These are phyloP conservation scores for Gallinago paraguaiae DNA, from an alignment of 2,113 vertebrate genomes.

Conservation along the genomic window DNA sequence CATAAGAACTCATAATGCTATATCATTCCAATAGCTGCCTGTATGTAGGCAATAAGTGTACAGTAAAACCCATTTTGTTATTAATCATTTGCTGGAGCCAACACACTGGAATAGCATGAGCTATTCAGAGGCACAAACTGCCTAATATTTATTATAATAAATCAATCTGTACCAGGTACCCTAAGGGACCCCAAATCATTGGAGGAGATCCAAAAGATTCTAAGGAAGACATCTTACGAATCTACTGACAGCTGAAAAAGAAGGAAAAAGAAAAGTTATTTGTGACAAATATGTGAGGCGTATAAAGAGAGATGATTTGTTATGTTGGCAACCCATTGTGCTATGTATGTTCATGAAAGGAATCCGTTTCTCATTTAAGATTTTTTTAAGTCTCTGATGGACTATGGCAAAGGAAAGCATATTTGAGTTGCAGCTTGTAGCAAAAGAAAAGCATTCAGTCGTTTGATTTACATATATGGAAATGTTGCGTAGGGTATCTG, in stretches of 20 bases:
- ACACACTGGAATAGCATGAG: neutral
- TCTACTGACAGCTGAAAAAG: neutral
- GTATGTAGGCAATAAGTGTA: constrained; percentile 47
- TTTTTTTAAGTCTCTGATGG: neutral
- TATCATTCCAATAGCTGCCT: constrained; percentile 52
- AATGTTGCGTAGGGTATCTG: neutral
- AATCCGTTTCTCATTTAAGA: neutral
- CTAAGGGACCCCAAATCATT: neutral
- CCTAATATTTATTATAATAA: constrained; percentile 55
- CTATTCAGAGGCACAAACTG: constrained; percentile 16
- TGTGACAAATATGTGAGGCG: neutral
- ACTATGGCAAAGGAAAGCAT: neutral
- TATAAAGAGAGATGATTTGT: constrained; percentile 5
- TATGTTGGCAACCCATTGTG: neutral
- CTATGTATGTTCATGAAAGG: neutral
- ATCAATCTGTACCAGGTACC: constrained; percentile 4
- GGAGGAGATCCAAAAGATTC: constrained; percentile 21
- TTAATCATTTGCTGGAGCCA: constrained; percentile 53
- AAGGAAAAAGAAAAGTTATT: neutral
- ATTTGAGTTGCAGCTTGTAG: neutral
- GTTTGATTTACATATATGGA: neutral
- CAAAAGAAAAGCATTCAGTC: neutral
- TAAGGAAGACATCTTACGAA: neutral
- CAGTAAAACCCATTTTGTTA: constrained; percentile 11
- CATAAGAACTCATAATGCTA: constrained; percentile 63